These are phyloP conservation scores for Spisula solida DNA, from an alignment of 2,888 invertebrate species.

Conservation along the genomic window DNA sequence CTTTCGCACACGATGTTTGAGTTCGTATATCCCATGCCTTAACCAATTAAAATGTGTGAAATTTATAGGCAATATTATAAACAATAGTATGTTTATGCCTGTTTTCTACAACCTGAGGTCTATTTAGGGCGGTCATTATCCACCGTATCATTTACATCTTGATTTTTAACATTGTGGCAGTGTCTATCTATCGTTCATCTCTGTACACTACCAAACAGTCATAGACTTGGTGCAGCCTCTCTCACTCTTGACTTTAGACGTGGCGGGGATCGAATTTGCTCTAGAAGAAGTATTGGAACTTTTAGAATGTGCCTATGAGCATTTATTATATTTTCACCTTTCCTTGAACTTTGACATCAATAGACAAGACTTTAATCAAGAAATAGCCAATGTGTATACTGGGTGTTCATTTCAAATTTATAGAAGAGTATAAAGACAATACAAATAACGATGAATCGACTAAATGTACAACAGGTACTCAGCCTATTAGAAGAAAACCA, in stretches of 20 bases:
- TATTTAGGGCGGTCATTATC: not conserved
- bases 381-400: constrained; percentile 1
- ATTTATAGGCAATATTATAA: constrained; percentile 1
- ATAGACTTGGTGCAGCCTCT: not conserved
- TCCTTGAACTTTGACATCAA: constrained; percentile 1
- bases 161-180: not conserved
- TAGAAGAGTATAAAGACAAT: not conserved
- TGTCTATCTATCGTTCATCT: not conserved
- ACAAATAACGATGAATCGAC: not conserved
- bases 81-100: not conserved
- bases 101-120: not conserved
- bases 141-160: not conserved
- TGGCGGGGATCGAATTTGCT: constrained; percentile 1
- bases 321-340: constrained; percentile 1
- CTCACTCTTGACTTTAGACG: constrained; percentile 1
- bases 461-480: not conserved
- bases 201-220: not conserved
- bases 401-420: constrained; percentile 1
- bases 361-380: constrained; percentile 1
- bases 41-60: constrained; percentile 1
- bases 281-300: not conserved
- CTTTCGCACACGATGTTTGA: not conserved
- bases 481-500: constrained; percentile 1
- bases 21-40: constrained; percentile 1
- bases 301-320: constrained; percentile 1